phyloP scores from a whole-genome alignment of 1,140 invertebrate genomes.

The Glossosoma conforme region DNA sequence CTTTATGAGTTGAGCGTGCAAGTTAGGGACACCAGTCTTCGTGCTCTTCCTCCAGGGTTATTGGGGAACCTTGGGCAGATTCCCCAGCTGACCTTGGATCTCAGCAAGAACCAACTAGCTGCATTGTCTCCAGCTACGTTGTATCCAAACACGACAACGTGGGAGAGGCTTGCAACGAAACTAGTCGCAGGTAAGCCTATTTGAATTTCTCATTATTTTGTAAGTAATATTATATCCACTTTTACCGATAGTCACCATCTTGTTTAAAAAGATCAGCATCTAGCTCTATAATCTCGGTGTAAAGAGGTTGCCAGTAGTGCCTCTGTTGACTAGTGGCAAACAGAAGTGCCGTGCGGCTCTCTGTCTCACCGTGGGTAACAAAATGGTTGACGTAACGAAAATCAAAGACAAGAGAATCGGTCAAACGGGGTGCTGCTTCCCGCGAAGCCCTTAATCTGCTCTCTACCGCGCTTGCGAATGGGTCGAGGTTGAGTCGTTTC shows the following conservation, averaged over 20 bases:
- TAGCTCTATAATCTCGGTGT: not conserved
- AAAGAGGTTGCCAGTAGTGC: not conserved
- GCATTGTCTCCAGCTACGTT: slow-evolving; percentile 74
- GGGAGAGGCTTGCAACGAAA: slow-evolving; percentile 78
- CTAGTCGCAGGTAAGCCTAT: slow-evolving; percentile 64
- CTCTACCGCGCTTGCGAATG: too few relatives aligned
- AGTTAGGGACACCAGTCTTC: slow-evolving; percentile 70
- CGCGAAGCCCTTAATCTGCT: too few relatives aligned
- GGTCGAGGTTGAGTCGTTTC: too few relatives aligned
- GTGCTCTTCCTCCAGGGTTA: slow-evolving; percentile 69
- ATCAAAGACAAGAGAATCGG: too few relatives aligned
- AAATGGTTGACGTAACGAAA: too few relatives aligned
- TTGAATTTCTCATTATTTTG: not conserved
- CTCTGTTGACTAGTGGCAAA: not conserved
- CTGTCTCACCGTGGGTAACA: too few relatives aligned
- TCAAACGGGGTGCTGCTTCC: too few relatives aligned
- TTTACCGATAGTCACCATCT: not conserved
- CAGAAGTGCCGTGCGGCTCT: not conserved
- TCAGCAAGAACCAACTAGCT: slow-evolving; percentile 75
- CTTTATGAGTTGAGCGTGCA: slow-evolving; percentile 67
- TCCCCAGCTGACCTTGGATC: slow-evolving; percentile 74
- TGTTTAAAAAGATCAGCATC: slow-evolving; percentile 8
- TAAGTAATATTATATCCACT: not conserved
- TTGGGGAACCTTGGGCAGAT: slow-evolving; percentile 71
- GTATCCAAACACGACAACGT: slow-evolving; percentile 76